Evolutionary conservation across 64 coral and sea anemone genomes (phyloP).

Genomic region (Astreopora myriophthalma): DNA sequence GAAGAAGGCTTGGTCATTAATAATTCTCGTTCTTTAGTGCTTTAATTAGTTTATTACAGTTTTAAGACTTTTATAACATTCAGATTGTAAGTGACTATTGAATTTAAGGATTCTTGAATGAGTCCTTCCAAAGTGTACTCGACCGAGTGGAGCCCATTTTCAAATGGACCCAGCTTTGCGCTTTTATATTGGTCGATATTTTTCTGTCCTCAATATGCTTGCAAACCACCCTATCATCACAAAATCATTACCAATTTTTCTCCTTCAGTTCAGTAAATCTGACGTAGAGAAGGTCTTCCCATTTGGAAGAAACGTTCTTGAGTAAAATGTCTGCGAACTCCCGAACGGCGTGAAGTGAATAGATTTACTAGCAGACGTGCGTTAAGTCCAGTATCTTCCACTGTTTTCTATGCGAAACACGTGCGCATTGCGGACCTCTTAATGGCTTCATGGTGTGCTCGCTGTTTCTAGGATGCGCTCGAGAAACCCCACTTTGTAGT

Average conservation of each 20-base stretch:
- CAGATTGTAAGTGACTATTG: neutral
- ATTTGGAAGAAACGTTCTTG: neutral
- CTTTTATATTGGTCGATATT: slow-evolving; percentile 1
- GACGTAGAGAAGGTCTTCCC: neutral
- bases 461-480: neutral
- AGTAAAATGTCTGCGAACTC: too few relatives aligned
- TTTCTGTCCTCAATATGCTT: neutral
- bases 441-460: neutral
- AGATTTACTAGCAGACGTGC: neutral
- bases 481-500: neutral
- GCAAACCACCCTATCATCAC: neutral
- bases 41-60: neutral
- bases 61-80: neutral
- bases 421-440: neutral
- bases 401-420: neutral
- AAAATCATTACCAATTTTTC: neutral
- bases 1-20: too few relatives aligned
- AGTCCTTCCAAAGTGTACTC: neutral
- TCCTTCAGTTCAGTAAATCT: neutral
- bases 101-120: neutral
- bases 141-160: neutral
- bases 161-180: neutral
- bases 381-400: neutral
- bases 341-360: neutral
- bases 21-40: too few relatives aligned